phyloP scores from a whole-genome alignment of 2,797 vertebrate genomes.

The Nothura maculosa region DNA sequence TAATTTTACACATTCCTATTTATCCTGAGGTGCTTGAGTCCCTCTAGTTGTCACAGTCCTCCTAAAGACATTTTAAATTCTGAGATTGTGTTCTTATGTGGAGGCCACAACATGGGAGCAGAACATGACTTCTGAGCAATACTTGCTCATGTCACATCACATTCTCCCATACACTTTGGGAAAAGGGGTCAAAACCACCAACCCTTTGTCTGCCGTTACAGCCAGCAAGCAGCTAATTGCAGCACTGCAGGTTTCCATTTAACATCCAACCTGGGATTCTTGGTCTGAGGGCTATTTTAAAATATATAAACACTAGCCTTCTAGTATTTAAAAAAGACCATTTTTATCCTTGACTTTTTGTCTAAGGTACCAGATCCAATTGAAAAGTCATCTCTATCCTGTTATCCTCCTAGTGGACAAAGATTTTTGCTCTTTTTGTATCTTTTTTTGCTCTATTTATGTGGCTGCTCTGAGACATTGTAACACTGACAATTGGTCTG shows the following conservation, averaged over 20 bases:
- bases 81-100: not conserved
- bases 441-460: not conserved
- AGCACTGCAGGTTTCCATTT: not conserved
- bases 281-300: not conserved
- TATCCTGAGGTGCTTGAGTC: not conserved
- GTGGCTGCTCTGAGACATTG: not conserved
- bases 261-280: rapidly evolving
- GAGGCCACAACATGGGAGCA: not conserved
- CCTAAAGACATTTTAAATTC: not conserved
- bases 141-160: not conserved
- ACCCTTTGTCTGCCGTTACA: not conserved
- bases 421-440: not conserved
- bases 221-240: rapidly evolving
- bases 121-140: not conserved
- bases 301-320: not conserved
- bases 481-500: not conserved
- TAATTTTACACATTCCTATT: not conserved
- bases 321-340: not conserved
- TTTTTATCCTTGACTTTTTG: not conserved
- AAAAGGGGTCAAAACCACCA: not conserved
- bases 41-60: not conserved
- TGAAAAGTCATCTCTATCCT: not conserved
- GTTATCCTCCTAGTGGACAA: not conserved
- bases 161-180: not conserved
- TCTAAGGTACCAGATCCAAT: not conserved